Conservation (phyloP, 2,797 vertebrate genomes). For the Hybognathus amarus region DNA sequence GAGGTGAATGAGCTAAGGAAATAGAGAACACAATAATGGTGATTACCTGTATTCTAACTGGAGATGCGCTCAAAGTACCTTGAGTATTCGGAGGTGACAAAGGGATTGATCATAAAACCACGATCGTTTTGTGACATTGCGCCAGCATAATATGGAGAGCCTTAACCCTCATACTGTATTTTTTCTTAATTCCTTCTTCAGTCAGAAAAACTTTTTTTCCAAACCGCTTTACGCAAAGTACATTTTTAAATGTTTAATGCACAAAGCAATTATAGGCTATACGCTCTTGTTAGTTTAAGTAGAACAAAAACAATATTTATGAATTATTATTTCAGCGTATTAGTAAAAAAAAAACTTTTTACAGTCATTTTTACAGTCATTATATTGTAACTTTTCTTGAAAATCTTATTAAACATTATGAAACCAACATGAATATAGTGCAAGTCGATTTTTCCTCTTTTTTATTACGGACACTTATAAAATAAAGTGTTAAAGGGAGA, state of each 20-base stretch:
- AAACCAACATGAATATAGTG: too few relatives aligned
- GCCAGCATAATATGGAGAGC: neutral
- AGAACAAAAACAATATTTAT: neutral
- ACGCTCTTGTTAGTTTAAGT: neutral
- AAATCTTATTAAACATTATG: neutral
- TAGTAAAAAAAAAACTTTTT: neutral
- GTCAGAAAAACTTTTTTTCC: neutral
- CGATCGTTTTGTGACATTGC: neutral
- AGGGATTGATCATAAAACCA: neutral
- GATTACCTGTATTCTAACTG: neutral
- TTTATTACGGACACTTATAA: neutral
- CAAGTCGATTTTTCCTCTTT: neutral
- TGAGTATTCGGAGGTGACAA: neutral
- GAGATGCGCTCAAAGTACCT: neutral
- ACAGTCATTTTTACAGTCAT: neutral
- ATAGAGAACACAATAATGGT: neutral
- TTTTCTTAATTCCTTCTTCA: neutral
- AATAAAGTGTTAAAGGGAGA: neutral
- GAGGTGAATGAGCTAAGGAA: conserved; percentile 1
- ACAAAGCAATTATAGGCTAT: too few relatives aligned
- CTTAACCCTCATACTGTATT: neutral
- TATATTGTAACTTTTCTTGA: too few relatives aligned
- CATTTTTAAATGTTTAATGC: too few relatives aligned
- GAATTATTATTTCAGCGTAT: neutral
- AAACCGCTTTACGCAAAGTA: too few relatives aligned